Base-by-base conservation (phyloP, 2,888 invertebrate species). In the Drosophila quinaria region DNA sequence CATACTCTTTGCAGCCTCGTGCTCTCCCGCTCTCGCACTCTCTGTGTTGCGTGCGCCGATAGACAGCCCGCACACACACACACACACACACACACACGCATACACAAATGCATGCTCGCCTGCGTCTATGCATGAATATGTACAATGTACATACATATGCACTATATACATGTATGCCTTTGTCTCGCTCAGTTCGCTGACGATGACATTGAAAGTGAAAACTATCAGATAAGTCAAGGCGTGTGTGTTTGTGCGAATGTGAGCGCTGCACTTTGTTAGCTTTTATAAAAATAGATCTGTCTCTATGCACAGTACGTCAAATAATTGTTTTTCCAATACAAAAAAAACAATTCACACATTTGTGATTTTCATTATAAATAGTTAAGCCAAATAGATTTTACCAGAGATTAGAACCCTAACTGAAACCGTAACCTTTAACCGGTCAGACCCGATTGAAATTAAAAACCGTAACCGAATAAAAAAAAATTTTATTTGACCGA, bases 191-290 rank as follows among this genome's bases (percentile, higher is more conserved):
- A 42, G 54, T 55, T 59, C 46, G 47, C 31, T 49, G 56, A 13
- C 51, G 41, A 29, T 73, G 80, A 67, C 85, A 88, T 81, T 89
- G 85, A 85, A 85, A 89, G 85, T 86, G 89, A 89, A 85, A 86
- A 86, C 85, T 86, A 86, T 86, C 84, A 87, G 84, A 89, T 87
- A 87, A 89, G 77, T 69, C 42, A 44, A 55, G 51, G 66, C 63
- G 66, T 60, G 51, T 25, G 41, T 42, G 39, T 13, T 42, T n/a
- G 42, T 52, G 52, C 51, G 77, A 56, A 50, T 70, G 86, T 65
- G 72, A 79, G 74, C 69, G 80, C 51, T 82, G 87, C 87, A 86
- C 81, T 86, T 78, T 82, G 44, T 71, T 70, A 50, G 73, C 69
- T 60, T 19, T 49, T 56, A 51, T 62, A 69, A 61, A 65, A 69